These are phyloP conservation scores for Trichopoda pennipes DNA, from an alignment of 2,888 invertebrate genomes.

Conservation along the genomic window DNA sequence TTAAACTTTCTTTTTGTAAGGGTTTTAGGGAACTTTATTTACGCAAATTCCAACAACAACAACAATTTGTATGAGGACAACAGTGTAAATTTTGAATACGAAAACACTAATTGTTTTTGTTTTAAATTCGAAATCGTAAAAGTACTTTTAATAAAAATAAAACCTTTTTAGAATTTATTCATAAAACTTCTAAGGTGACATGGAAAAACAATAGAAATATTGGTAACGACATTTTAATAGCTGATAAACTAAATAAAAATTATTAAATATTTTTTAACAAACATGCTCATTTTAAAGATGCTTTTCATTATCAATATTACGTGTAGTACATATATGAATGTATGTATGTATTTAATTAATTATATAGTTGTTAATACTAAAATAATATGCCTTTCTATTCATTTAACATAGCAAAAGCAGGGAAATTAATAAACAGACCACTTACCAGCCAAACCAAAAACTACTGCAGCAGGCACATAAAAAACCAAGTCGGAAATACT, in stretches of 20 bases:
- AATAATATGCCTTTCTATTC: conserved; percentile 56
- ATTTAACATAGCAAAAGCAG: conserved; percentile 58
- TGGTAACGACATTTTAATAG: background rate
- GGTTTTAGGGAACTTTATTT: no score
- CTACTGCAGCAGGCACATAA: conserved; percentile 90
- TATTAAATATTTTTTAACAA: conserved; percentile 7
- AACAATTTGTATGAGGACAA: no score
- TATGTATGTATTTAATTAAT: conserved; percentile 4
- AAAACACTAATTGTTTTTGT: no score
- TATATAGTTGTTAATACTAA: conserved; percentile 2
- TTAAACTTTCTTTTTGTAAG: no score
- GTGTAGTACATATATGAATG: no score
- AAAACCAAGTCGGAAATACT: conserved; percentile 94
- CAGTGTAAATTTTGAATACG: no score
- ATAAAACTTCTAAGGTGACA: no score
- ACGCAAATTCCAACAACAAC: no score
- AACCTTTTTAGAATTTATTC: no score
- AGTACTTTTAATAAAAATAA: no score
- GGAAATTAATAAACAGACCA: conserved; percentile 24
- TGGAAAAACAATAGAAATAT: background rate
- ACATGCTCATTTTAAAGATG: conserved; percentile 39
- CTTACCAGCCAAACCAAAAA: conserved; percentile 89
- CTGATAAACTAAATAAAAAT: background rate
- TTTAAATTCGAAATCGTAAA: no score
- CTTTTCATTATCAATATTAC: conserved; percentile 29